Percentiles rank a stretch among this genome's conserved stretches.
phyloP scores from a whole-genome alignment of 1,140 invertebrate species.

The Bombus fervidus region DNA sequence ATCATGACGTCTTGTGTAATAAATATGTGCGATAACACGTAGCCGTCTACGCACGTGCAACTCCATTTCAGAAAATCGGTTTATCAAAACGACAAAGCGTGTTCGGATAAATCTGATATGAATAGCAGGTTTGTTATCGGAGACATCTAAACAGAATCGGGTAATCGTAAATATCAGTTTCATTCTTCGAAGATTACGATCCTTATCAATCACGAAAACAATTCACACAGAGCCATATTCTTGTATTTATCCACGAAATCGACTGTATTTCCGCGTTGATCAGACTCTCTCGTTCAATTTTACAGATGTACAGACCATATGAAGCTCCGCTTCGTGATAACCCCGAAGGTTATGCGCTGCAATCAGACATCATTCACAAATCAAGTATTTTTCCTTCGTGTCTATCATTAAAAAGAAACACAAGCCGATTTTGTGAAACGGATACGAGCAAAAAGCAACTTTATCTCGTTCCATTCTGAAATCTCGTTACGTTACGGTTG shows the following conservation, averaged over 20 bases:
- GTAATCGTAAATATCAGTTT: background rate
- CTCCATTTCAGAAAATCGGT: background rate
- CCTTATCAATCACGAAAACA: background rate
- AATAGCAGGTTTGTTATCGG: background rate
- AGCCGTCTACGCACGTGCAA: background rate
- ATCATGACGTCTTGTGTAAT: background rate
- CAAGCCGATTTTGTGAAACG: no score
- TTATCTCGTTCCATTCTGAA: background rate
- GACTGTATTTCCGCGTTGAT: background rate
- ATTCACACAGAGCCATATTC: background rate
- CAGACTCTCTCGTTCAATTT: background rate
- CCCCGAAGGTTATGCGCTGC: background rate
- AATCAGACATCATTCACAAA: constrained; percentile 16
- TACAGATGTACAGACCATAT: background rate
- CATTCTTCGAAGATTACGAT: background rate
- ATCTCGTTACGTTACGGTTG: background rate
- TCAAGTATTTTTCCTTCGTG: constrained; percentile 28
- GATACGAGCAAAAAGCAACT: background rate
- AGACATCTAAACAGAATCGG: background rate
- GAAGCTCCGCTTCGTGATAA: constrained; percentile 15
- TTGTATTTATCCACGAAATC: background rate
- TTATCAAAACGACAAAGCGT: background rate
- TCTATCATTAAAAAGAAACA: background rate
- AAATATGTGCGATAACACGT: accelerated
- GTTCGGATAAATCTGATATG: no score